A percentile compares a stretch with the other conserved stretches of the same genome.
Evolutionary conservation across 2,113 vertebrate genomes (phyloP).

Genomic region (Alouatta palliata): DNA sequence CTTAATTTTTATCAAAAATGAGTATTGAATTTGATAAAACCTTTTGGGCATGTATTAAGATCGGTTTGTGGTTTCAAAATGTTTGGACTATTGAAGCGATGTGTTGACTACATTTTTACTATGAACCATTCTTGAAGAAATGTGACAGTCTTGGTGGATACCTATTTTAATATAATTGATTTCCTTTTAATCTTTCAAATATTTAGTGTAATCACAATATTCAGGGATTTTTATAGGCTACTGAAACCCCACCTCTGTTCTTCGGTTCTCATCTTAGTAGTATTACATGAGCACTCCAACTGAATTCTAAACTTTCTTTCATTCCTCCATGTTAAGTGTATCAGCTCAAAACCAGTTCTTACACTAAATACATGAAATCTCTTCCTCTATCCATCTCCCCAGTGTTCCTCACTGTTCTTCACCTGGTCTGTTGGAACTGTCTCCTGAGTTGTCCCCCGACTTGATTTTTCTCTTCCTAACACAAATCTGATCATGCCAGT

Average conservation of each 20-base stretch:
- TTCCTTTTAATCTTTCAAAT: neutral
- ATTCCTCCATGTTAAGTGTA: neutral
- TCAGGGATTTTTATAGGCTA: neutral
- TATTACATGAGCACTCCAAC: neutral
- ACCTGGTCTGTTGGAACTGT: neutral
- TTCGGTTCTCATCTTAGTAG: neutral
- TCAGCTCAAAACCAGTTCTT: neutral
- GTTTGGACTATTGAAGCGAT: neutral
- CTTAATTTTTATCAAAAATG: neutral
- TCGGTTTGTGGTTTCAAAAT: neutral
- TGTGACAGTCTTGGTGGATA: neutral
- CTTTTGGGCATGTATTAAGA: neutral
- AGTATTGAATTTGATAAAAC: neutral
- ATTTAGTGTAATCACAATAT: neutral
- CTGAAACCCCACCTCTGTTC: neutral
- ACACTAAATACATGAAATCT: neutral
- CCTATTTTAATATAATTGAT: neutral
- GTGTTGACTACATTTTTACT: neutral
- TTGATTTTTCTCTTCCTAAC: neutral
- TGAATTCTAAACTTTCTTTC: neutral
- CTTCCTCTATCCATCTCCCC: fast-evolving
- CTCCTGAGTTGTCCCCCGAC: neutral
- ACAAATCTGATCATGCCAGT: neutral
- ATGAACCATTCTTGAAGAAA: neutral
- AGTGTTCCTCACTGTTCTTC: neutral